A percentile compares a stretch with the other conserved stretches of the same genome.
phyloP scores from a whole-genome alignment of 2,888 invertebrate genomes.

The Meiosimyza decipiens region DNA sequence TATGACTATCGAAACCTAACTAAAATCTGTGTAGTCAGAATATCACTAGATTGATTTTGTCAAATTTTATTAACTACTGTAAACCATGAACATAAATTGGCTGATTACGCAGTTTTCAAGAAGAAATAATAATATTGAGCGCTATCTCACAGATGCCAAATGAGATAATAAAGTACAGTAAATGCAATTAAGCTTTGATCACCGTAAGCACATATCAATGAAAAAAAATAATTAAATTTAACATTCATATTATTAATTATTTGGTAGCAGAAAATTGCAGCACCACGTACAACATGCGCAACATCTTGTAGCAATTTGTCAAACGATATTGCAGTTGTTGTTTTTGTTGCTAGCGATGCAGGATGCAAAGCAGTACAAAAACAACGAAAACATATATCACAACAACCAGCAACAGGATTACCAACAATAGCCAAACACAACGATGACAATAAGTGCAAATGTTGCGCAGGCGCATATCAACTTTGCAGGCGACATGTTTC shows the following conservation, averaged over 20 bases:
- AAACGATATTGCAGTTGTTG: conserved; percentile 36
- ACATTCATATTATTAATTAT: too few species aligned
- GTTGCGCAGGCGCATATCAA: conserved; percentile 35
- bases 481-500: conserved; percentile 49
- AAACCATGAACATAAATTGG: too few species aligned
- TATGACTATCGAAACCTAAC: too few species aligned
- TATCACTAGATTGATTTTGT: too few species aligned
- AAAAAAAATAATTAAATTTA: neutral
- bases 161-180: too few species aligned
- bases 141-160: too few species aligned
- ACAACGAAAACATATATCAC: conserved; percentile 20
- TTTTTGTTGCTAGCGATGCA: neutral
- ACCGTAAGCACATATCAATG: neutral
- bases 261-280: conserved; percentile 18
- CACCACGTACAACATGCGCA: conserved; percentile 44
- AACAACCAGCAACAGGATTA: neutral
- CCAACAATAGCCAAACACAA: neutral
- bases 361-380: conserved; percentile 36
- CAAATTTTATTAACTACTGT: too few species aligned
- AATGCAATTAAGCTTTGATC: too few species aligned
- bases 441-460: neutral
- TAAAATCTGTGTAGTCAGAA: too few species aligned
- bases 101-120: too few species aligned
- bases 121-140: too few species aligned
- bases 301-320: conserved; percentile 59